Base-by-base conservation (phyloP, 2,888 invertebrate genomes). In the Tachina fera region DNA sequence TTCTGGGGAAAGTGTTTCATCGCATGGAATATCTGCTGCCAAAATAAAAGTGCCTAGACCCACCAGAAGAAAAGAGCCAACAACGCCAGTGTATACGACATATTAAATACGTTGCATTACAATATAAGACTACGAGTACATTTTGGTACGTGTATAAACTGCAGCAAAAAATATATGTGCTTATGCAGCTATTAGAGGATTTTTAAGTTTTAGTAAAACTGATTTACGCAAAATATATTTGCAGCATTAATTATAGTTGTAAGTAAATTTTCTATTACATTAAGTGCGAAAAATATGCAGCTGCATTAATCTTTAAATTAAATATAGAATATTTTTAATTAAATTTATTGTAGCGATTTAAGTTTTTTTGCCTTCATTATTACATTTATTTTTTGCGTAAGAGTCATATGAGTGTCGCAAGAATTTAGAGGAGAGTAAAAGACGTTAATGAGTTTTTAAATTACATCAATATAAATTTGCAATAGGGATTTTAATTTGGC, bases 241-340 rank as follows among this genome's bases (percentile, higher is more conserved):
- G 68, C 65, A 67, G 82, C 83, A 79, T 75, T 86, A 82, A 82
- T 74, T 82, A 65, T 65, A 47, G 75, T 65, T 70, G 71, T 53
- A 71, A 41, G 31, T 76, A 83, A 80, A 86, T 86, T 86, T 86
- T 86, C 86, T 86, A 76, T 83, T 72, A 86, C 86, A 86, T 86
- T 86, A 83, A 86, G 86, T 83, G 83, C 83, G 86, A 86, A 80
- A 86, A 79, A 83, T 72, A 80, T 86, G 86, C 86, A 83, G 83
- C 86, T 86, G 86, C 86, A 86, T 86, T 83, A 83, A 83, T 83
- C 83, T 76, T 86, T 41, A 76, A 63, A 83, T 83, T 80, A 83
- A 86, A 86, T 83, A 80, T 86, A 86, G 86, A 86, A 83, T 83
- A 75, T 70, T 82, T 78, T 77, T 82, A 81, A 81, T 79, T 75